Conservation (phyloP, 2,113 vertebrate species). For the Rhodinocichla rosea region DNA sequence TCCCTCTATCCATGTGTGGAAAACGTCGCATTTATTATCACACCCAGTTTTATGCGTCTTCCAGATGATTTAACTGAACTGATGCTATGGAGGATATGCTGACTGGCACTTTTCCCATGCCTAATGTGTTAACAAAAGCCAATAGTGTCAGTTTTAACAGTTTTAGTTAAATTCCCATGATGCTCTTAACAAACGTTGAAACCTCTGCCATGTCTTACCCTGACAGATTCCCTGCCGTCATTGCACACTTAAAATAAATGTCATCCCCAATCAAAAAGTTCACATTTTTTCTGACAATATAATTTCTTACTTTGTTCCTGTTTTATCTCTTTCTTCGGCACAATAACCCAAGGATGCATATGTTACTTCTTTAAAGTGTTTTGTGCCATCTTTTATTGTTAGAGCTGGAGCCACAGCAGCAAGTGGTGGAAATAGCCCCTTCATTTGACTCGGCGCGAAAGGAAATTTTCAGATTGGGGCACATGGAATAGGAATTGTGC, state of each 20-base stretch:
- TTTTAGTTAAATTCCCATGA: conserved; percentile 87
- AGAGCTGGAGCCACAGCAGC: background rate
- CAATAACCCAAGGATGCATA: background rate
- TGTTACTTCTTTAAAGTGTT: conserved; percentile 34
- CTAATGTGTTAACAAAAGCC: conserved; percentile 92
- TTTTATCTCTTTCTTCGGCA: conserved; percentile 68
- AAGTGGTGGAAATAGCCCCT: background rate
- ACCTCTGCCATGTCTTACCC: conserved; percentile 86
- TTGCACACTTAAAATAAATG: conserved; percentile 84
- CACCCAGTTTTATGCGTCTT: conserved; percentile 75
- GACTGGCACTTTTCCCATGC: conserved; percentile 92
- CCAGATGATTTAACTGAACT: conserved; percentile 82
- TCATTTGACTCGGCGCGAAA: background rate
- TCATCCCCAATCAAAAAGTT: conserved; percentile 85
- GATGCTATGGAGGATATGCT: conserved; percentile 82
- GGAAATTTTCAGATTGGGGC: background rate
- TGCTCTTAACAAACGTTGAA: conserved; percentile 86
- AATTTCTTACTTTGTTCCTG: conserved; percentile 83
- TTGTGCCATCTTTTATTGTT: conserved; percentile 45
- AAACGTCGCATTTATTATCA: conserved; percentile 66
- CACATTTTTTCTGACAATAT: conserved; percentile 82
- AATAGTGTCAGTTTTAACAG: conserved; percentile 90
- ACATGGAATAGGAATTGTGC: background rate
- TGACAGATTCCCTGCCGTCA: conserved; percentile 85
- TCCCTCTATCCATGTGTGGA: conserved; percentile 53